Evolutionary conservation across 2,888 invertebrate species (phyloP).

Genomic region (Shargacucullia verbasci): DNA sequence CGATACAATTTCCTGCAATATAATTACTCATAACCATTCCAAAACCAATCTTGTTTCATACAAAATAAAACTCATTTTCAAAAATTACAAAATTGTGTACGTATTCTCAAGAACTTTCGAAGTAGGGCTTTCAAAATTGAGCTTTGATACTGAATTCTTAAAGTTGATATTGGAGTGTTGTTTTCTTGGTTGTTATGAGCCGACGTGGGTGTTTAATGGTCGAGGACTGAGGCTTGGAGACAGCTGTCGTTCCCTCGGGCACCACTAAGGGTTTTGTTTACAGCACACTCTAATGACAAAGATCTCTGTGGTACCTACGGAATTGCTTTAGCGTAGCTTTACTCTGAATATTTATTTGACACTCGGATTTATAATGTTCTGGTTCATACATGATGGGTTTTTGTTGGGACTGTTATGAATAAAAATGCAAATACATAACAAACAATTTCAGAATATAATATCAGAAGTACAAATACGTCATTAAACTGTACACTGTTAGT

Average conservation of each 20-base stretch:
- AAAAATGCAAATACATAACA: no score
- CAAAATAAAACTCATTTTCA: constrained; percentile 61
- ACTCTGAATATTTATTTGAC: constrained; percentile 43
- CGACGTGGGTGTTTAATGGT: constrained; percentile 84
- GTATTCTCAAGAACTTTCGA: constrained; percentile 41
- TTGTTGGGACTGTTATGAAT: neutral
- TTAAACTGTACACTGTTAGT: no score
- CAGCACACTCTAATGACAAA: constrained; percentile 81
- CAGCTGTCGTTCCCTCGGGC: constrained; percentile 86
- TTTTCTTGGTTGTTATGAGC: constrained; percentile 59
- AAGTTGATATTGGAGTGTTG: constrained; percentile 56
- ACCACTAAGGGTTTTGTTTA: constrained; percentile 84
- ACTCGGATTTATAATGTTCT: constrained; percentile 29
- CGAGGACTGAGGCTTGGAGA: constrained; percentile 80
- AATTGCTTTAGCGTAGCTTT: constrained; percentile 43
- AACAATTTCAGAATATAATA: no score
- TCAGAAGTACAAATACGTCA: no score
- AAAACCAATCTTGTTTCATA: constrained; percentile 57
- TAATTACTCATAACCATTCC: constrained; percentile 41
- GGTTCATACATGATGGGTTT: neutral
- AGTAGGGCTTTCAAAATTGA: constrained; percentile 43
- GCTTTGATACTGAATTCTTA: constrained; percentile 11
- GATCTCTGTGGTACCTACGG: constrained; percentile 62
- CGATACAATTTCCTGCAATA: constrained; percentile 76
- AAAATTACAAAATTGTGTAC: constrained; percentile 29